A percentile compares a stretch with the other conserved stretches of the same genome.
Conservation (phyloP, 1,140 invertebrate species). For the Potamilus streckersoni region DNA sequence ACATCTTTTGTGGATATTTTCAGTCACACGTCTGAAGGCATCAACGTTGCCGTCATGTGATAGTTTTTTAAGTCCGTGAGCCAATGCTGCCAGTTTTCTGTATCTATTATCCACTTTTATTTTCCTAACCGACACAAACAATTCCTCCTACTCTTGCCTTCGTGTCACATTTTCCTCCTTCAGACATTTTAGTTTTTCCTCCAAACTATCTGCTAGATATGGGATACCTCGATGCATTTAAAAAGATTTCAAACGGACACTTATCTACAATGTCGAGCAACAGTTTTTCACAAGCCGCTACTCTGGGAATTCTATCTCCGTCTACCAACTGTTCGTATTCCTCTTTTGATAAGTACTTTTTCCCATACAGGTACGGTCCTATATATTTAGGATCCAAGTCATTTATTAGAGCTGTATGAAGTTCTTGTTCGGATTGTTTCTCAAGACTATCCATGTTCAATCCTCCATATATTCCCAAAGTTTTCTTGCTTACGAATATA, state of each 20-base stretch:
- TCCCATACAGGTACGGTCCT: too few species aligned
- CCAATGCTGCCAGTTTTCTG: slow-evolving; percentile 10
- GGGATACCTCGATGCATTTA: slow-evolving; percentile 3
- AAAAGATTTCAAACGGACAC: slow-evolving; percentile 14
- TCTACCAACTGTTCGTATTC: too few species aligned
- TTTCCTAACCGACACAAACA: slow-evolving; percentile 15
- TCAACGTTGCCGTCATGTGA: slow-evolving; percentile 9
- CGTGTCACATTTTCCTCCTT: not conserved
- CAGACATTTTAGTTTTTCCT: slow-evolving; percentile 3
- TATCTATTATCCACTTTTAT: slow-evolving; percentile 1
- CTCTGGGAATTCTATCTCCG: too few species aligned
- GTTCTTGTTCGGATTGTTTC: too few species aligned
- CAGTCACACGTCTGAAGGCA: not conserved
- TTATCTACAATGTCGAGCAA: not conserved
- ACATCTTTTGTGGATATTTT: slow-evolving; percentile 6
- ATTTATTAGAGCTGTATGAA: too few species aligned
- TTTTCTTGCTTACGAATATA: too few species aligned
- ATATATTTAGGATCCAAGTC: too few species aligned
- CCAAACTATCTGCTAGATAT: slow-evolving; percentile 5
- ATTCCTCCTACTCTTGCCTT: not conserved
- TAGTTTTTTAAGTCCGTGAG: slow-evolving; percentile 13
- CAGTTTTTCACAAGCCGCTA: too few species aligned
- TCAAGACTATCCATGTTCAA: too few species aligned
- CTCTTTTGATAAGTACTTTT: too few species aligned
- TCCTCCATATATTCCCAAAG: too few species aligned